Percentiles rank a stretch among this genome's conserved stretches.
These are phyloP conservation scores for Chrysogorgia sp. DNA, from an alignment of 92 coral and sea anemone species.

Conservation along the genomic window DNA sequence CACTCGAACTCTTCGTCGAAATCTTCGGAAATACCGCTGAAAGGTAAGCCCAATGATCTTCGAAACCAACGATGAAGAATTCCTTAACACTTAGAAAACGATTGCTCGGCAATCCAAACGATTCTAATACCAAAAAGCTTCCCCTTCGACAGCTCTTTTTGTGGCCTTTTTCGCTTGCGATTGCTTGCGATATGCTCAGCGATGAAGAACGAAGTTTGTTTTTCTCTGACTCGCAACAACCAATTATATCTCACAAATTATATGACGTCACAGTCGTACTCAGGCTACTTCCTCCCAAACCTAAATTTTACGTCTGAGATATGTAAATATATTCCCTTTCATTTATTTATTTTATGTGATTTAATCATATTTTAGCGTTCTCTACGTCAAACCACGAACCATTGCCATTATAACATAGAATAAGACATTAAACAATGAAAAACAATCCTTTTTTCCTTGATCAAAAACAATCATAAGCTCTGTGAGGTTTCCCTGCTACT, in stretches of 20 bases:
- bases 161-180: neutral
- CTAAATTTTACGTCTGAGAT: too few relatives aligned
- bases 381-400: too few relatives aligned
- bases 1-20: neutral
- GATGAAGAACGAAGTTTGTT: slow-evolving; percentile 22
- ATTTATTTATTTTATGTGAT: neutral
- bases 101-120: slow-evolving; percentile 6
- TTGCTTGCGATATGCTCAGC: neutral
- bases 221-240: slow-evolving; percentile 19
- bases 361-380: too few relatives aligned
- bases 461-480: too few relatives aligned
- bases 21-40: neutral
- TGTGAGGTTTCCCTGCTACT: too few relatives aligned
- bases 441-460: too few relatives aligned
- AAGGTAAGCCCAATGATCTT: neutral
- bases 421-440: too few relatives aligned
- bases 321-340: neutral
- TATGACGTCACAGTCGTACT: slow-evolving; percentile 30
- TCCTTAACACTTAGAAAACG: neutral
- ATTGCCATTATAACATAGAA: too few relatives aligned
- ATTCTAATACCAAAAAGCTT: neutral
- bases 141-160: too few relatives aligned
- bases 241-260: slow-evolving; percentile 17
- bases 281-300: slow-evolving; percentile 26
- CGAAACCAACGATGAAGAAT: neutral